phyloP scores from a whole-genome alignment of 2,888 invertebrate species.

The Lissocephala sabroskyi region DNA sequence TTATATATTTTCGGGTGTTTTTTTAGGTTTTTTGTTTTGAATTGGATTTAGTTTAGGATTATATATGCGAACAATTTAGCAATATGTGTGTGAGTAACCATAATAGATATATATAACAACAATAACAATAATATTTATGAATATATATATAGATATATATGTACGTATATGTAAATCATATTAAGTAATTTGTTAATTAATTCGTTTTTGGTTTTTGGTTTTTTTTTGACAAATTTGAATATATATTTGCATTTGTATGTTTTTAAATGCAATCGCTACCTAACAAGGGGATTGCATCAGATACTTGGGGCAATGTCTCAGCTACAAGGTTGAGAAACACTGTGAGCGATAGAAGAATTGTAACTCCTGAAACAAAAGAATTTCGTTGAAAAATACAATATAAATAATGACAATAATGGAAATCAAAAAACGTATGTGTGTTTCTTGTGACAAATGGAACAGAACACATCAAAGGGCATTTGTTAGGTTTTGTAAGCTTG shows the following conservation, averaged over 20 bases:
- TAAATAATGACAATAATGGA: constrained; percentile 44
- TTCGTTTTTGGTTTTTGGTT: constrained; percentile 22
- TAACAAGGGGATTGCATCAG: constrained; percentile 99
- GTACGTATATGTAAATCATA: constrained; percentile 67
- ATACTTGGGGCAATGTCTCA: constrained; percentile 99
- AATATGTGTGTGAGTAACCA: constrained; percentile 66
- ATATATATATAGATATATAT: constrained; percentile 67
- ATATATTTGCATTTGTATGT: constrained; percentile 68
- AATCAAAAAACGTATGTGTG: constrained; percentile 40
- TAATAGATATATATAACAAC: constrained; percentile 65
- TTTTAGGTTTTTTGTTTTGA: constrained; percentile 34
- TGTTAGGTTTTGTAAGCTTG: no score
- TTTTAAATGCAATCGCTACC: constrained; percentile 81
- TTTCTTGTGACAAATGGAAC: constrained; percentile 33
- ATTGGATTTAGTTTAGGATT: constrained; percentile 53
- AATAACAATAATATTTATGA: constrained; percentile 66
- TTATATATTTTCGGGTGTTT: constrained; percentile 38
- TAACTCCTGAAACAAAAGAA: constrained; percentile 90
- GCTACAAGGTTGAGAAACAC: constrained; percentile 99
- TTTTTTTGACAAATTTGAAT: constrained; percentile 65
- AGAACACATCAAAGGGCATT: no score
- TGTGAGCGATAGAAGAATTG: constrained; percentile 99
- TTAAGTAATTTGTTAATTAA: constrained; percentile 63
- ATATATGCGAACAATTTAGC: constrained; percentile 65
- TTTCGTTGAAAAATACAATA: constrained; percentile 65